These are phyloP conservation scores for Cepphus grylle DNA, from an alignment of 2,113 vertebrate genomes.

Conservation along the genomic window DNA sequence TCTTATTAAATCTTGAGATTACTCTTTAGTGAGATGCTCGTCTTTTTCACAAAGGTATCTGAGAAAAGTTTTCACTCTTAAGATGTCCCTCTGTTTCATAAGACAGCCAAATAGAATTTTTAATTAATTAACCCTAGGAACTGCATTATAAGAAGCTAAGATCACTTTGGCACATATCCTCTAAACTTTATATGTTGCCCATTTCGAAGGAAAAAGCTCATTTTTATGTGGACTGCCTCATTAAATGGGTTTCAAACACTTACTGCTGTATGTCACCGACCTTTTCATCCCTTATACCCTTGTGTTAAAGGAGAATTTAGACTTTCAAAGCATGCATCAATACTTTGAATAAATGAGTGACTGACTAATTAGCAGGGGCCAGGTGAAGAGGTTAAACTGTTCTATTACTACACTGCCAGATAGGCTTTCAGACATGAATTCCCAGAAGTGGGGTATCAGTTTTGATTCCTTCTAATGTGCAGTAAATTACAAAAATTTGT, in stretches of 20 bases:
- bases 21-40: neutral
- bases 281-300: neutral
- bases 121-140: neutral
- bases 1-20: neutral
- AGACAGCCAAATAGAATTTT: neutral
- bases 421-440: neutral
- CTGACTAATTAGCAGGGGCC: neutral
- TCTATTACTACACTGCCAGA: neutral
- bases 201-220: neutral
- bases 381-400: neutral
- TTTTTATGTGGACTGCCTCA: constrained; percentile 5
- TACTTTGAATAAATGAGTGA: neutral
- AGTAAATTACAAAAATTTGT: neutral
- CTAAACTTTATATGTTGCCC: neutral
- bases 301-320: neutral
- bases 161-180: neutral
- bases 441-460: neutral
- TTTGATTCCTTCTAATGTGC: neutral
- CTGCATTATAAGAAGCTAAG: neutral
- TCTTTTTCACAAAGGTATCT: neutral
- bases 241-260: constrained; percentile 20
- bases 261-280: neutral
- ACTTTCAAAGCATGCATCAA: neutral
- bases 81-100: neutral
- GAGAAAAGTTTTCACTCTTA: neutral